A percentile compares a stretch with the other conserved stretches of the same genome.
Conservation (phyloP, 2,797 vertebrate genomes). For the Falco cherrug region DNA sequence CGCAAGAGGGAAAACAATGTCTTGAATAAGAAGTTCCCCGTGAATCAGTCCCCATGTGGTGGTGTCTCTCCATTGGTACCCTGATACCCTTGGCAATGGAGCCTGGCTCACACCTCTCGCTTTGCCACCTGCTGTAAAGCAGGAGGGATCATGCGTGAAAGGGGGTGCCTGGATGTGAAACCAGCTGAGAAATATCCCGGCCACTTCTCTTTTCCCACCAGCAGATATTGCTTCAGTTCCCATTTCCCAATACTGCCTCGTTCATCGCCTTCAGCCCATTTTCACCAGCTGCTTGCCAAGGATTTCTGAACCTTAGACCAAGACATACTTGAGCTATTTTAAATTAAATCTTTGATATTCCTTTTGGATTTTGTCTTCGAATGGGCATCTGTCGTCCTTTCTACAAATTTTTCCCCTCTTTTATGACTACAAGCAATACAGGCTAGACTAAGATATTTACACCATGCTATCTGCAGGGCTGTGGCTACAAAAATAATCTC, state of each 20-base stretch:
- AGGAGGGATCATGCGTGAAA: neutral
- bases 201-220: conserved; percentile 65
- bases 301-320: neutral
- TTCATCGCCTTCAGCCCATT: neutral
- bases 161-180: conserved; percentile 32
- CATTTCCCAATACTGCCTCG: neutral
- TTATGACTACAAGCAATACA: neutral
- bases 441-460: neutral
- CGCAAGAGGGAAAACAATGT: neutral
- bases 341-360: neutral
- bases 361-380: neutral
- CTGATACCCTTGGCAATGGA: accelerated
- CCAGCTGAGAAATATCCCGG: neutral
- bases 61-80: neutral
- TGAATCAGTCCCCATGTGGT: accelerated
- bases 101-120: neutral
- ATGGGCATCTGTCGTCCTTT: neutral
- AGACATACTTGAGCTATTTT: neutral
- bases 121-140: neutral
- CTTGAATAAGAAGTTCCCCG: neutral
- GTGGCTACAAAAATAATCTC: neutral
- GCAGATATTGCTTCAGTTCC: conserved; percentile 32
- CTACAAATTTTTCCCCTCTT: neutral
- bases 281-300: neutral
- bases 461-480: neutral